phyloP scores from a whole-genome alignment of 2,113 vertebrate genomes.

The Amphiprion ocellaris region DNA sequence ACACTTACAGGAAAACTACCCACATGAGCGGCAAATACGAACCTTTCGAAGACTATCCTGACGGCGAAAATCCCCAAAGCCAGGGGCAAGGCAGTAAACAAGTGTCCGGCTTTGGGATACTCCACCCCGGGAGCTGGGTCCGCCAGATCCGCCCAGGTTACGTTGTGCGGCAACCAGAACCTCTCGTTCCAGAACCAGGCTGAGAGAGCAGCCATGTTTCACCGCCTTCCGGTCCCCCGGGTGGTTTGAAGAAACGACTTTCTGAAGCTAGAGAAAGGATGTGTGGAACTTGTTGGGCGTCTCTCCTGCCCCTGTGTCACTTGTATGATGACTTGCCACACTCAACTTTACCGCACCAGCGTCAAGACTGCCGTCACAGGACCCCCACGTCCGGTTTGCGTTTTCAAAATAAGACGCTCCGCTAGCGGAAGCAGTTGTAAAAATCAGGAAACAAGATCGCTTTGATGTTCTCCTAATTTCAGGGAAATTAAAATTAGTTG shows the following conservation, averaged over 20 bases:
- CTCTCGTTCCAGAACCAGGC: constrained; percentile 97
- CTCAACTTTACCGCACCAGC: constrained; percentile 38
- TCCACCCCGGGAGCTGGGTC: constrained; percentile 86
- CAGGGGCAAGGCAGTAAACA: constrained; percentile 89
- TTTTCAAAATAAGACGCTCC: constrained; percentile 51
- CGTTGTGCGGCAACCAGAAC: constrained; percentile 96
- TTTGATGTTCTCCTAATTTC: too few species aligned
- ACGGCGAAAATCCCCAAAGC: constrained; percentile 90
- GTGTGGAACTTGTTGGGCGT: neutral
- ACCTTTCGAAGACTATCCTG: constrained; percentile 95
- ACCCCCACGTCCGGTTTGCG: rapidly evolving
- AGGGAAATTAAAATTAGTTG: too few species aligned
- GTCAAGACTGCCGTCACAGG: rapidly evolving
- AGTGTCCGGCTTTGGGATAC: constrained; percentile 89
- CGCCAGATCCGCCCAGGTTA: constrained; percentile 95
- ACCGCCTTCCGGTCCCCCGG: constrained; percentile 7
- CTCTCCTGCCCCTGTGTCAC: neutral
- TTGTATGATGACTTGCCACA: constrained; percentile 31
- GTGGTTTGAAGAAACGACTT: neutral
- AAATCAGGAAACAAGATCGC: too few species aligned
- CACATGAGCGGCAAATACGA: constrained; percentile 4
- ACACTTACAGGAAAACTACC: neutral
- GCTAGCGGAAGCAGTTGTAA: too few species aligned
- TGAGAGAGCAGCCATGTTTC: constrained; percentile 87
- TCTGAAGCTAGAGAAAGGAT: constrained; percentile 15